These are phyloP conservation scores for Gymnoscopelus braueri DNA, from an alignment of 2,797 vertebrate species.

Conservation along the genomic window DNA sequence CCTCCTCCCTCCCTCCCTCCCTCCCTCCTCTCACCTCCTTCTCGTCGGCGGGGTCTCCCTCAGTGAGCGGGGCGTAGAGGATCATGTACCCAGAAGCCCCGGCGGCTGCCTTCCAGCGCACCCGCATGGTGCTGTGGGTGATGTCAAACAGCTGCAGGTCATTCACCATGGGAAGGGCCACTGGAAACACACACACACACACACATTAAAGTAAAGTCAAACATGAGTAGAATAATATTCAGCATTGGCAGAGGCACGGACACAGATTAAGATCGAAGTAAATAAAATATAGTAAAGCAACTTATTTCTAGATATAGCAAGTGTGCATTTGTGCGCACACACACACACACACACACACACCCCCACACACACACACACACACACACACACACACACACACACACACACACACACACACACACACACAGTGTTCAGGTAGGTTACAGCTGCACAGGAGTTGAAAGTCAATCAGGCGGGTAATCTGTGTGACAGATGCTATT, in stretches of 20 bases:
- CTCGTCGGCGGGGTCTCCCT: conserved; percentile 87
- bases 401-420: not conserved
- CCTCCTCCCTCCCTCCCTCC: not conserved
- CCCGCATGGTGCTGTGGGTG: conserved; percentile 88
- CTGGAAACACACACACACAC: conserved; percentile 64
- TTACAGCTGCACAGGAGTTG: too few relatives aligned
- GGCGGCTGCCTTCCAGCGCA: conserved; percentile 81
- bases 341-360: not conserved
- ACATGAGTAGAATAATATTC: not conserved
- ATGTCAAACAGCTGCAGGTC: conserved; percentile 86
- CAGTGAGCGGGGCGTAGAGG: conserved; percentile 91
- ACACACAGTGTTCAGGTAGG: not conserved
- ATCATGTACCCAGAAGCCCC: conserved; percentile 93
- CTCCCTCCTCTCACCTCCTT: conserved; percentile 87
- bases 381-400: not conserved
- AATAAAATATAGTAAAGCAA: too few relatives aligned
- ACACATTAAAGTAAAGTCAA: not conserved
- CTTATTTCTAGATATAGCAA: too few relatives aligned
- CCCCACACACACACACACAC: too few relatives aligned
- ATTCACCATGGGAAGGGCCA: conserved; percentile 87
- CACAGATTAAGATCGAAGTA: not conserved
- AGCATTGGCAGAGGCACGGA: not conserved
- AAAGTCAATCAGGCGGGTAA: too few relatives aligned
- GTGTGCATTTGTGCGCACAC: too few relatives aligned
- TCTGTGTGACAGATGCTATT: too few relatives aligned